phyloP scores from a whole-genome alignment of 2,797 vertebrate species.

The Eremophila alpestris region DNA sequence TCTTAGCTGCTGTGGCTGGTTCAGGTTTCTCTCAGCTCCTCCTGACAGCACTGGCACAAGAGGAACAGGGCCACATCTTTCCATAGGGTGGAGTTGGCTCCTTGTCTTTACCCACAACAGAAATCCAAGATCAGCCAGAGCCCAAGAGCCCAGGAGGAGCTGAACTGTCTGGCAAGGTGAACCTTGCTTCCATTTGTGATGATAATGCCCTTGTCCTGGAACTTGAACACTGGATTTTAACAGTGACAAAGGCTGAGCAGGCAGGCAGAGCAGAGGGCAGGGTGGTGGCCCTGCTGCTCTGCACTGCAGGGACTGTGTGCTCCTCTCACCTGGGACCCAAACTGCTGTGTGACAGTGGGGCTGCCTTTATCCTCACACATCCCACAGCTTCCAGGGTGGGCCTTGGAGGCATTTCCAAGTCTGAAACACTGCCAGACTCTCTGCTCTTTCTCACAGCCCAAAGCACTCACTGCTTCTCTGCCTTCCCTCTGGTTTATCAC shows the following conservation, averaged over 20 bases:
- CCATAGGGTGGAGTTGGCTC: neutral
- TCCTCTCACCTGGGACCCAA: neutral
- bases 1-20: neutral
- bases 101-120: neutral
- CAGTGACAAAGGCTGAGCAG: neutral
- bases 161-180: neutral
- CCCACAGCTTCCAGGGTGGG: neutral
- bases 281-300: neutral
- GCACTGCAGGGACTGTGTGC: rapidly evolving
- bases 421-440: neutral
- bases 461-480: neutral
- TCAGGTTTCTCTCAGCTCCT: neutral
- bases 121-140: neutral
- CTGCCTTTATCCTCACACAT: neutral
- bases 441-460: neutral
- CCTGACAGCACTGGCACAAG: neutral
- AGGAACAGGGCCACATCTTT: neutral
- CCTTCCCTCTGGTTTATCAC: neutral
- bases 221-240: neutral
- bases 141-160: neutral
- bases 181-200: neutral
- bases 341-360: rapidly evolving
- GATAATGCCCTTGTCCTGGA: neutral
- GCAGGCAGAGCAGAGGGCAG: neutral
- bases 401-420: neutral